Base-by-base conservation (phyloP, 2,888 invertebrate species). In the Ophion ventricosus region DNA sequence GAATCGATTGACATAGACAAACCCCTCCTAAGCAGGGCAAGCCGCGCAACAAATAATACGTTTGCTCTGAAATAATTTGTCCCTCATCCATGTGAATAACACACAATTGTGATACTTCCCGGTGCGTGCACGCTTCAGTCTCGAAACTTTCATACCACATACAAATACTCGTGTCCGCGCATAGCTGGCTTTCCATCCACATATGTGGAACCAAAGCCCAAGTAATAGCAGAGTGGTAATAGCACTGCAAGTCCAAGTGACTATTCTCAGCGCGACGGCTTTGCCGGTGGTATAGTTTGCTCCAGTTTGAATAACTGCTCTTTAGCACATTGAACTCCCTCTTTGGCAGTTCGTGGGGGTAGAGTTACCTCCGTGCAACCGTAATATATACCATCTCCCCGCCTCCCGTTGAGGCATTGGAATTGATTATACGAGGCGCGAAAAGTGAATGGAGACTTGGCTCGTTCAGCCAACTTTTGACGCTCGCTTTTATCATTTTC, bases 391-490 rank as follows among this genome's bases (percentile, higher is more conserved):
- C 89, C 88, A 90, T 90, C 49, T 2, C 49, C 49, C 49, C 57
- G 23, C 90, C 88, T 88, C 88, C 87, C 87, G 89, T 89, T 85
- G 82, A 77, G 88, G 88, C 57, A 87, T 89, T 90, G 88, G 90
- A 91, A 91, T 91, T 91, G 91, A 91, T 92, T 91, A 89, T 90
- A 88, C 87, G 88, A 88, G 88, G 84, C 85, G 86, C 56, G 49
- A 86, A 88, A 72, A 90, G 88, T 89, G 89, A 84, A 80, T 87
- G 76, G 26, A 75, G 86, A 90, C 88, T 90, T 89, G 75, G 87
- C 87, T 87, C 86, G 88, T 88, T 88, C 87, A 20, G 43, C 59
- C 77, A 81, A 82, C 67, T 67, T 63, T 63, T 10, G 29, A 29
- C 49, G 11, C 4, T 61, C 26, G 43, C 49, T 80, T 83, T 70